These are phyloP conservation scores for Ophion ventricosus DNA, from an alignment of 2,888 invertebrate species.

Conservation along the genomic window DNA sequence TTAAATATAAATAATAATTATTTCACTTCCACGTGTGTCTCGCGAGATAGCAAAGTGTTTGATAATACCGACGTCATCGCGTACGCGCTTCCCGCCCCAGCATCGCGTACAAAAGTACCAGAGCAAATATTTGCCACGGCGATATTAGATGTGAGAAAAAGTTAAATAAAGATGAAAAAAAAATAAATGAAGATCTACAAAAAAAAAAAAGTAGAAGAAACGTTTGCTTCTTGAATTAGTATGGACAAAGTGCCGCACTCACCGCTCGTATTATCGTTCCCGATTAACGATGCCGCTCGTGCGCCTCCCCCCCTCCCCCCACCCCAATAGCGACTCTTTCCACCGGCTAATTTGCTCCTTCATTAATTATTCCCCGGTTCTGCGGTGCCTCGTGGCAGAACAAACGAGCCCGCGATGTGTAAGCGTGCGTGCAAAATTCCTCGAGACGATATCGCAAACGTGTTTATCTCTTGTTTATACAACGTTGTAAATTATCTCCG, in stretches of 20 bases:
- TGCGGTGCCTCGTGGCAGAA: conserved; percentile 53
- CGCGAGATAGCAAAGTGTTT: not conserved
- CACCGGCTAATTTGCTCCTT: conserved; percentile 64
- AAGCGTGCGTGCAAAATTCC: conserved; percentile 56
- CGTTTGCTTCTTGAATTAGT: conserved; percentile 65
- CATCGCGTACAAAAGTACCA: conserved; percentile 15
- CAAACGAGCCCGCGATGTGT: conserved; percentile 62
- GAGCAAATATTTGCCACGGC: conserved; percentile 61
- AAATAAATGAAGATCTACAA: not conserved
- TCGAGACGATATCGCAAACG: conserved; percentile 48
- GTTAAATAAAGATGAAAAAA: not conserved
- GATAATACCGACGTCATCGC: conserved; percentile 29
- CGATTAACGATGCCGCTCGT: conserved; percentile 67
- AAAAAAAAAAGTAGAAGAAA: conserved; percentile 33
- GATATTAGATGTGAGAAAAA: conserved; percentile 53
- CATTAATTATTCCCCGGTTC: conserved; percentile 65
- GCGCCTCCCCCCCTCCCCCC: conserved; percentile 52
- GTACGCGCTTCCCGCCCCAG: not conserved
- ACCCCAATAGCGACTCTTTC: conserved; percentile 52
- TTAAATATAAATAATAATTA: not conserved
- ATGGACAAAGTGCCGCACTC: conserved; percentile 65
- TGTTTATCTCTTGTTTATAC: conserved; percentile 14
- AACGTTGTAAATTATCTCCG: conserved; percentile 23
- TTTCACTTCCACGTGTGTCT: not conserved
- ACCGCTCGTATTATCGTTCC: conserved; percentile 61